phyloP scores from a whole-genome alignment of 2,888 invertebrate genomes.

The Apamea monoglypha region DNA sequence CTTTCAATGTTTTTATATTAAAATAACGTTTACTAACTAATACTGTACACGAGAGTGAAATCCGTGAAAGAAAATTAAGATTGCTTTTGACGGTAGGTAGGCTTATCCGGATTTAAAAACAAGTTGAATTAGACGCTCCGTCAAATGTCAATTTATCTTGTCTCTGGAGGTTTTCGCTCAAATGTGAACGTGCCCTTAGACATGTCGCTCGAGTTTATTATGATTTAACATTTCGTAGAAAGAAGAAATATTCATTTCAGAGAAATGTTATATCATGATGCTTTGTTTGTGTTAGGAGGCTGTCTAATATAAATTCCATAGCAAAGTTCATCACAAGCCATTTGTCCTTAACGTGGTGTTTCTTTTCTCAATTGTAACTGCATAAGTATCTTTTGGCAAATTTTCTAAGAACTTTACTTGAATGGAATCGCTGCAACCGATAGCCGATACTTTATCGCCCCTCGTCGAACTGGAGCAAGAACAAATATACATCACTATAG shows the following conservation, averaged over 20 bases:
- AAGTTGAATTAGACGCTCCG: slow-evolving; percentile 45
- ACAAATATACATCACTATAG: background rate
- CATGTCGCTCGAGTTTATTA: slow-evolving; percentile 3
- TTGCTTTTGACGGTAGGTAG: slow-evolving; percentile 31
- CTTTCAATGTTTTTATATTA: background rate
- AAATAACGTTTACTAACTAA: slow-evolving; percentile 17
- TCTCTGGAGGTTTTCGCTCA: slow-evolving; percentile 20
- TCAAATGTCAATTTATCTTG: slow-evolving; percentile 50
- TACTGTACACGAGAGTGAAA: slow-evolving; percentile 23
- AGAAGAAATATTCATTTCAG: slow-evolving; percentile 11
- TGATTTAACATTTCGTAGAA: slow-evolving; percentile 20
- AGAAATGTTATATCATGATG: slow-evolving; percentile 1
- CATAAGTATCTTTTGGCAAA: background rate
- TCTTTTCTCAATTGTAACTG: background rate
- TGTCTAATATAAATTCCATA: slow-evolving; percentile 24
- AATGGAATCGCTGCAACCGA: background rate
- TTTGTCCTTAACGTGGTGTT: background rate
- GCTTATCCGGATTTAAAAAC: slow-evolving; percentile 55
- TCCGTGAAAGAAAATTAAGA: slow-evolving; percentile 45
- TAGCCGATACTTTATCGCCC: slow-evolving; percentile 6
- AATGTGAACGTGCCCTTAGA: slow-evolving; percentile 13
- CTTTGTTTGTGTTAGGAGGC: background rate
- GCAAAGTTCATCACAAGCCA: background rate
- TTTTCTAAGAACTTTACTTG: background rate
- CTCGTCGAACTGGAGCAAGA: slow-evolving; percentile 9